Percentiles rank a stretch among this genome's conserved stretches.
phyloP scores from a whole-genome alignment of 2,888 invertebrate genomes.

The Volucella inanis region DNA sequence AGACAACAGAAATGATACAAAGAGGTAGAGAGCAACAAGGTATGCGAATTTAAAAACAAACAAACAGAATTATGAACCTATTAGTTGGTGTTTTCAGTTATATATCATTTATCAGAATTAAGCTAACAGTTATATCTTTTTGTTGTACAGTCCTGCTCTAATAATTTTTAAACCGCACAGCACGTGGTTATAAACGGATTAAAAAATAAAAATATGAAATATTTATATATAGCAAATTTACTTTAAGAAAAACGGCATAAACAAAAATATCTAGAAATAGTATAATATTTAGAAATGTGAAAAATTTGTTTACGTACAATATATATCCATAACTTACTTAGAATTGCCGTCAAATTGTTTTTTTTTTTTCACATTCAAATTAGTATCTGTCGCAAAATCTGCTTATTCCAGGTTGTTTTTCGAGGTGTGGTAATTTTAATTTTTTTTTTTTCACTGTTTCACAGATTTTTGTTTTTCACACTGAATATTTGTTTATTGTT shows the following conservation, averaged over 20 bases:
- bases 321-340: constrained; percentile 21
- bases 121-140: constrained; percentile 8
- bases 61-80: constrained; percentile 2
- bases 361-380: constrained; percentile 15
- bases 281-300: no score
- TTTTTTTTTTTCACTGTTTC: not conserved
- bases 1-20: not conserved
- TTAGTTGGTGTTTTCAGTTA: constrained; percentile 1
- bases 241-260: not conserved
- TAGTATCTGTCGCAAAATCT: not conserved
- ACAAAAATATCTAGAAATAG: no score
- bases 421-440: constrained; percentile 3
- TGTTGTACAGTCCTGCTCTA: not conserved
- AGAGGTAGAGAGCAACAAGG: not conserved
- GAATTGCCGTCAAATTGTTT: constrained; percentile 5
- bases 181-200: not conserved
- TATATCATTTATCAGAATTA: constrained; percentile 18
- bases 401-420: constrained; percentile 24
- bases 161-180: not conserved
- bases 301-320: no score
- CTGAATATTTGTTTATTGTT: no score
- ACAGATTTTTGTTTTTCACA: constrained; percentile 10
- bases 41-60: constrained; percentile 7
- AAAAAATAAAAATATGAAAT: no score
- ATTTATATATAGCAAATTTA: no score